Conservation (phyloP, 1,140 invertebrate genomes). For the Grapholita molesta region DNA sequence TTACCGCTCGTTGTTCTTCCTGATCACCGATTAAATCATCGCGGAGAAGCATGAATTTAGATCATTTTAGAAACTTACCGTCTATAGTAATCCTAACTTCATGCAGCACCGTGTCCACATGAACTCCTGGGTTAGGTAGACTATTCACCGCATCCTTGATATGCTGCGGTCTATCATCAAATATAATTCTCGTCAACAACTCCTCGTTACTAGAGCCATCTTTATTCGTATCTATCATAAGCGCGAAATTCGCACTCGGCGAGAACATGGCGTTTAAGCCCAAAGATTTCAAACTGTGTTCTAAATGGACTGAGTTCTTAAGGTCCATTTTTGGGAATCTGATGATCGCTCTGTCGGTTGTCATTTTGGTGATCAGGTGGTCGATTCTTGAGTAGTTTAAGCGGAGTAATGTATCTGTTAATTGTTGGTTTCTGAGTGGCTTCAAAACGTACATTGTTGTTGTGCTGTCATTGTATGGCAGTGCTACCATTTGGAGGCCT, state of each 20-base stretch:
- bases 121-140: constrained; percentile 78
- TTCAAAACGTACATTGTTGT: constrained; percentile 85
- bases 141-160: constrained; percentile 40
- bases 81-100: constrained; percentile 80
- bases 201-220: constrained; percentile 41
- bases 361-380: constrained; percentile 72
- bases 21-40: too few species aligned
- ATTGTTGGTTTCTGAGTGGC: constrained; percentile 75
- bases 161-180: constrained; percentile 25
- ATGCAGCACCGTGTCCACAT: constrained; percentile 81
- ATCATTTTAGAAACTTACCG: constrained; percentile 37
- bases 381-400: constrained; percentile 79
- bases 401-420: constrained; percentile 75
- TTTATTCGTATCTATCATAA: constrained; percentile 70
- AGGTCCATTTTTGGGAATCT: constrained; percentile 85
- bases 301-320: constrained; percentile 78
- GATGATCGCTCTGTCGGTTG: constrained; percentile 75
- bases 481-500: constrained; percentile 81
- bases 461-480: constrained; percentile 85
- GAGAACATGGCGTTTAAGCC: constrained; percentile 83
- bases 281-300: constrained; percentile 76
- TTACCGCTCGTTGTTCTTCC: too few species aligned
- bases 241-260: constrained; percentile 81
- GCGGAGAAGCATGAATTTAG: too few species aligned
- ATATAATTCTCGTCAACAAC: constrained; percentile 37